Evolutionary conservation across 2,888 invertebrate genomes (phyloP).

Genomic region (Petrolisthes manimaculis): DNA sequence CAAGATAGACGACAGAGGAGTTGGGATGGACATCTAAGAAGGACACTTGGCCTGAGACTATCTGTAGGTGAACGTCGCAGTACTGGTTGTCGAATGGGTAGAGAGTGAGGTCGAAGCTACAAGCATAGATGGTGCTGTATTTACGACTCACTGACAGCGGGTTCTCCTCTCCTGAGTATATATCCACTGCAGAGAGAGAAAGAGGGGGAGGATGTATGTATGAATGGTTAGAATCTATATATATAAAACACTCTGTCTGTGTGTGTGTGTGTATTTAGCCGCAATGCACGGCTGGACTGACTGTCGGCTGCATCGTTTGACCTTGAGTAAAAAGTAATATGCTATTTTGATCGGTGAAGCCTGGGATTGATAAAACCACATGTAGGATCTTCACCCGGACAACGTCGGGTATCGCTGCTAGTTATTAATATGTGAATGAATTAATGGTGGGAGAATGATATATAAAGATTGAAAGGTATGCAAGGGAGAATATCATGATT

Average conservation of each 20-base stretch:
- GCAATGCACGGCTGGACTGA: no score
- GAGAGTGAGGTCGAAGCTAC: slow-evolving; percentile 61
- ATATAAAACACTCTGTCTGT: no score
- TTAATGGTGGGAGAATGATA: no score
- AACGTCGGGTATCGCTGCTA: no score
- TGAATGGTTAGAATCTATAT: background rate
- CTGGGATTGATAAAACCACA: no score
- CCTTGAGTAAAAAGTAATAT: no score
- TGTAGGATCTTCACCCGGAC: no score
- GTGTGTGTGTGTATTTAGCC: no score
- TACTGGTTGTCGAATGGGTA: slow-evolving; percentile 65
- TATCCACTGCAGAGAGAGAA: slow-evolving; percentile 45
- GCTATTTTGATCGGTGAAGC: no score
- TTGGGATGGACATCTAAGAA: slow-evolving; percentile 53
- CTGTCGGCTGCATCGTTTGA: no score
- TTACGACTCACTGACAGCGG: slow-evolving; percentile 58
- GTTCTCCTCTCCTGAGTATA: slow-evolving; percentile 62
- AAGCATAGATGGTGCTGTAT: slow-evolving; percentile 63
- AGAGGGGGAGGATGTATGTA: background rate
- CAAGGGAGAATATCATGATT: no score
- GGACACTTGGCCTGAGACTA: slow-evolving; percentile 57
- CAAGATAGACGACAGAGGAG: slow-evolving; percentile 44
- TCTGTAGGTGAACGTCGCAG: slow-evolving; percentile 61
- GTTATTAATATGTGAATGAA: background rate
- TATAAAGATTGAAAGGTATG: no score